Percentiles rank a stretch among this genome's conserved stretches.
Evolutionary conservation across 2,113 vertebrate species (phyloP).

Genomic region (Cygnus buccinator): DNA sequence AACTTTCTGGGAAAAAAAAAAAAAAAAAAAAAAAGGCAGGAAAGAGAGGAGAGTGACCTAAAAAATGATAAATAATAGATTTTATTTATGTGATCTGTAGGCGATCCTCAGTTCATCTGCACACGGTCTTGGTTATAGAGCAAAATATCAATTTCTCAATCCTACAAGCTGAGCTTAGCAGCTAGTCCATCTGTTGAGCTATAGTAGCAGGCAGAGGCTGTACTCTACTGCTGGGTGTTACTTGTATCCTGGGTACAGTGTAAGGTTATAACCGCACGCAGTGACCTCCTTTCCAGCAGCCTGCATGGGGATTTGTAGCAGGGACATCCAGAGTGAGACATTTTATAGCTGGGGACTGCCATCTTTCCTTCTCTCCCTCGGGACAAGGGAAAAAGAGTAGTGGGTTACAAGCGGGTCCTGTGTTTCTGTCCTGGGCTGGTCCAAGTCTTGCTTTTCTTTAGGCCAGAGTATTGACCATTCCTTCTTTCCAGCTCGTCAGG

Average conservation of each 20-base stretch:
- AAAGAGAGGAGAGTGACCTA: background rate
- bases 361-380: background rate
- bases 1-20: background rate
- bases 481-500: background rate
- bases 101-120: background rate
- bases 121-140: background rate
- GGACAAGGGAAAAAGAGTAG: background rate
- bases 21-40: background rate
- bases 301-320: background rate
- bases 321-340: background rate
- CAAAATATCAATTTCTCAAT: conserved; percentile 38
- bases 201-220: background rate
- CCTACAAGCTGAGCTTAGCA: background rate
- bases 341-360: background rate
- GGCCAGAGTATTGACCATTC: background rate
- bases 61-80: conserved; percentile 11
- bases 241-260: background rate
- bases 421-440: background rate
- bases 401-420: background rate
- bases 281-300: background rate
- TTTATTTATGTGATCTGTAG: conserved; percentile 1
- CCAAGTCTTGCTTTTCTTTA: background rate
- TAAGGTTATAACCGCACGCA: background rate
- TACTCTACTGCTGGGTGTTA: rapidly evolving
- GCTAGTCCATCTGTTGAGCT: conserved; percentile 34